Evolutionary conservation across 2,113 vertebrate species (phyloP).

Genomic region (Ammospiza caudacuta): DNA sequence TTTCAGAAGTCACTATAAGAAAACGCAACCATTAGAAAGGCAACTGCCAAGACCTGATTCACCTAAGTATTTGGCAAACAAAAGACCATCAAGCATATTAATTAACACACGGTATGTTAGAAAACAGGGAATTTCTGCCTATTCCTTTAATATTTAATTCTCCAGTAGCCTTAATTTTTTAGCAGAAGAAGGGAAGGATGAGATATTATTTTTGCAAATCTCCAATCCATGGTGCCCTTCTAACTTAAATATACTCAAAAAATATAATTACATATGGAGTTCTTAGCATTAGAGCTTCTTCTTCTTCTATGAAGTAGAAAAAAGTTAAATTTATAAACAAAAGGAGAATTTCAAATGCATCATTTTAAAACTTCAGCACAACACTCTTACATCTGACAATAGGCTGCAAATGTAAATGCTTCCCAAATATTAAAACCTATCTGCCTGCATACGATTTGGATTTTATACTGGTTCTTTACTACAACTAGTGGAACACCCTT

Average conservation of each 20-base stretch:
- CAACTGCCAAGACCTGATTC: neutral
- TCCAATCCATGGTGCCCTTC: neutral
- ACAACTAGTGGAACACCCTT: neutral
- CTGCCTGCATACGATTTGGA: neutral
- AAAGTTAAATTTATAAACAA: neutral
- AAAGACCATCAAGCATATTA: neutral
- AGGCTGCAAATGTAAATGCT: neutral
- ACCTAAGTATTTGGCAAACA: neutral
- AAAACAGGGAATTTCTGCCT: neutral
- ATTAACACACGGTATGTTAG: neutral
- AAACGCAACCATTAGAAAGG: neutral
- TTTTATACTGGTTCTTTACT: neutral
- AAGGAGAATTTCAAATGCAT: neutral
- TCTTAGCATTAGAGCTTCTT: neutral
- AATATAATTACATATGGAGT: fast-evolving
- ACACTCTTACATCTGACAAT: neutral
- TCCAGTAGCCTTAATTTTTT: neutral
- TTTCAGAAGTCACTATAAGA: neutral
- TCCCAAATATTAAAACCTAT: neutral
- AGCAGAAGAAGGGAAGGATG: neutral
- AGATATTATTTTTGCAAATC: neutral
- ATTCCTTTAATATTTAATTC: neutral
- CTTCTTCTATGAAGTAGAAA: neutral
- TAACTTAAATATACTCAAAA: neutral
- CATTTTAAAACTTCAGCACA: neutral